Evolutionary conservation across 2,888 invertebrate genomes (phyloP).

Genomic region (Microplitis deprimator): DNA sequence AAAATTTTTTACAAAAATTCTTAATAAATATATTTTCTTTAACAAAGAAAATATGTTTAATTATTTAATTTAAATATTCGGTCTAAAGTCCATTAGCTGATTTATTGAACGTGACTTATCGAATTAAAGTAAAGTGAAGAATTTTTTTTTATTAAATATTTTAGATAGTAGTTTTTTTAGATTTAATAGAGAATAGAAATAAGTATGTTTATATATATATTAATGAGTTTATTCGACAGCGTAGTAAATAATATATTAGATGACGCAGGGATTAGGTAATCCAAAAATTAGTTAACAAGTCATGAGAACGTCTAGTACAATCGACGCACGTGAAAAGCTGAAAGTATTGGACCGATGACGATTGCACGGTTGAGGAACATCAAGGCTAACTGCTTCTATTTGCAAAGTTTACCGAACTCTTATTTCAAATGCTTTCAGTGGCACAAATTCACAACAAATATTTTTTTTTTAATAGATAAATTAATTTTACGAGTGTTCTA

Average conservation of each 20-base stretch:
- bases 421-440: slow-evolving; percentile 2
- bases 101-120: background rate
- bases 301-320: background rate
- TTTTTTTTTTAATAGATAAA: background rate
- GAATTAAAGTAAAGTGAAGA: background rate
- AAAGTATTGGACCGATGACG: slow-evolving; percentile 23
- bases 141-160: background rate
- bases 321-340: slow-evolving; percentile 17
- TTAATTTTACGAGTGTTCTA: background rate
- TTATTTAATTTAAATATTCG: background rate
- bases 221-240: slow-evolving; percentile 15
- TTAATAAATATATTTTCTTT: too few relatives aligned
- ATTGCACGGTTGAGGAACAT: slow-evolving; percentile 54
- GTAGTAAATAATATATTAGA: slow-evolving; percentile 33
- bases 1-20: too few relatives aligned
- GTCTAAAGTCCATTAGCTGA: background rate
- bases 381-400: slow-evolving; percentile 54
- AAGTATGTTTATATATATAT: too few relatives aligned
- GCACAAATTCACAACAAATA: background rate
- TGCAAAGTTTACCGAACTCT: slow-evolving; percentile 54
- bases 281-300: background rate
- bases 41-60: background rate
- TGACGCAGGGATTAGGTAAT: slow-evolving; percentile 3
- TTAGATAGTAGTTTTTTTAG: background rate
- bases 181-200: background rate